Evolutionary conservation across 1,140 invertebrate species (phyloP).

Genomic region (Polyergus mexicanus): DNA sequence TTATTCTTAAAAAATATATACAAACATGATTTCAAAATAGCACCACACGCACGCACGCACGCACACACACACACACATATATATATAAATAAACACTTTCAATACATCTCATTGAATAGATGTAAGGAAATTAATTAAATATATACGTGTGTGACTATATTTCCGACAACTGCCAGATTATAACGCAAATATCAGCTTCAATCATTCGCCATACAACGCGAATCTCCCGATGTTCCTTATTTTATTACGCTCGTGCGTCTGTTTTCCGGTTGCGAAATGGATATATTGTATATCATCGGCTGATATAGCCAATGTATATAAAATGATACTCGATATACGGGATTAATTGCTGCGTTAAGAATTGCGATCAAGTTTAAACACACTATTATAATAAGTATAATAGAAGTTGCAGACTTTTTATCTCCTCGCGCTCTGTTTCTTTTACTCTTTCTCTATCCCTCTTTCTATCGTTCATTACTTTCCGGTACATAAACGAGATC

Average conservation of each 20-base stretch:
- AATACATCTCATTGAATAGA: not conserved
- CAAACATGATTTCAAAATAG: not conserved
- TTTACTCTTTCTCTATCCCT: constrained; percentile 4
- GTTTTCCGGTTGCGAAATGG: constrained; percentile 39
- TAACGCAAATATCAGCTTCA: constrained; percentile 11
- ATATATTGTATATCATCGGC: constrained; percentile 31
- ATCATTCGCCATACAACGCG: constrained; percentile 18
- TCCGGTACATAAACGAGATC: constrained; percentile 8
- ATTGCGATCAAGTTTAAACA: constrained; percentile 34
- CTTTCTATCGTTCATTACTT: constrained; percentile 13
- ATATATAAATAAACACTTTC: not conserved
- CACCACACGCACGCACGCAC: too few species aligned
- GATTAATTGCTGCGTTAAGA: constrained; percentile 53
- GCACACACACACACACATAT: not conserved
- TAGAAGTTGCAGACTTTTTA: constrained; percentile 30
- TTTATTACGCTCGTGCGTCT: constrained; percentile 32
- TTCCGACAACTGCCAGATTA: constrained; percentile 40
- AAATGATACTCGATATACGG: constrained; percentile 43
- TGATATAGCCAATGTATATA: constrained; percentile 29
- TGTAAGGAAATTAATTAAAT: constrained; percentile 13
- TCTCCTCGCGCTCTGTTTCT: constrained; percentile 1
- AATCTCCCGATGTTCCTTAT: constrained; percentile 14
- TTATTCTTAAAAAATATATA: not conserved
- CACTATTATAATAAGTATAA: constrained; percentile 9
- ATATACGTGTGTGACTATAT: not conserved